Evolutionary conservation across 2,113 vertebrate species (phyloP).

Genomic region (Scortum barcoo): DNA sequence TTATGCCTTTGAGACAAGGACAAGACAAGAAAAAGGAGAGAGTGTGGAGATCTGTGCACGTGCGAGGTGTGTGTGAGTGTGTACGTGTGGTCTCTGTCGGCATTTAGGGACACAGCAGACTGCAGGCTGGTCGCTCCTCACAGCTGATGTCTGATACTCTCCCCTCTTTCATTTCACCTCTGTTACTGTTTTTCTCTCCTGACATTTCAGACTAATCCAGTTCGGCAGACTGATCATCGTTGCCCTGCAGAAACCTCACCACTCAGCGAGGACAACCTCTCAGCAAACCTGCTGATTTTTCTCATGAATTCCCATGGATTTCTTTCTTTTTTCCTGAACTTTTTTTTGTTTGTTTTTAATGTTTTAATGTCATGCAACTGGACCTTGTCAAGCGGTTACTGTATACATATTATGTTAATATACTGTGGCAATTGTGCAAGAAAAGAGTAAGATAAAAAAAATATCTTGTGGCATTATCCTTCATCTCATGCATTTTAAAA

Average conservation of each 20-base stretch:
- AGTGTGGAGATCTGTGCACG: neutral
- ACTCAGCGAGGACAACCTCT: constrained; percentile 44
- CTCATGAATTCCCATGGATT: neutral
- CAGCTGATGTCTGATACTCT: constrained; percentile 62
- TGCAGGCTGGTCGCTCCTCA: constrained; percentile 49
- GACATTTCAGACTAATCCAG: constrained; percentile 74
- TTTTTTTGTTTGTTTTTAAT: neutral
- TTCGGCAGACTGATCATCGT: constrained; percentile 68
- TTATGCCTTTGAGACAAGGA: neutral
- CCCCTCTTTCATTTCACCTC: constrained; percentile 65
- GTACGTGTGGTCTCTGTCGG: constrained; percentile 6
- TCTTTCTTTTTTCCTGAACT: neutral
- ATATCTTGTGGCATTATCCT: neutral
- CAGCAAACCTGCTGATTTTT: constrained; percentile 18
- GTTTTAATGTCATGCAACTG: neutral
- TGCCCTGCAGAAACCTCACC: constrained; percentile 57
- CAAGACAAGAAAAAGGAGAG: neutral
- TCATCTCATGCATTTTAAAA: too few relatives aligned
- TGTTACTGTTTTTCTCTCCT: constrained; percentile 62
- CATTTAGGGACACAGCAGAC: constrained; percentile 60
- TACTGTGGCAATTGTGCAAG: neutral
- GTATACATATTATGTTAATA: neutral
- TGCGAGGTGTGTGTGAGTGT: neutral
- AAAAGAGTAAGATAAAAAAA: too few relatives aligned
- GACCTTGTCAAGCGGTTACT: neutral